Percentiles rank a stretch among this genome's conserved stretches.
These are phyloP conservation scores for Drosophila sucinea DNA, from an alignment of 1,140 invertebrate species.

Conservation along the genomic window DNA sequence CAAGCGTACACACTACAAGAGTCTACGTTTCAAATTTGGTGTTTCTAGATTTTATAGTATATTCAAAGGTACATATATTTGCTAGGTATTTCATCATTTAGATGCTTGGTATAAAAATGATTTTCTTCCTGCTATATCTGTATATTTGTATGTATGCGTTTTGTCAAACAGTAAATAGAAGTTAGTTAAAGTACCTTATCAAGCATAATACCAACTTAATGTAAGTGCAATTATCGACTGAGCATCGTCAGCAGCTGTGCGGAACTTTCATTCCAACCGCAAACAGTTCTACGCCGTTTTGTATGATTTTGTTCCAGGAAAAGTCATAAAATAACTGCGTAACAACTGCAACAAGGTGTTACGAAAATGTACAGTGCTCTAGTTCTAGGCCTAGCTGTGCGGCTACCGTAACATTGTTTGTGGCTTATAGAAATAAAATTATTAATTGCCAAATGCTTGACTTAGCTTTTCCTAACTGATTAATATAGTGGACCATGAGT, in stretches of 20 bases:
- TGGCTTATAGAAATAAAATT: conserved; percentile 80
- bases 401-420: conserved; percentile 67
- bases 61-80: no score
- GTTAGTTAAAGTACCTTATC: conserved; percentile 16
- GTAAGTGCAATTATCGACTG: conserved; percentile 65
- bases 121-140: no score
- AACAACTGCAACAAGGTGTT: conserved; percentile 82
- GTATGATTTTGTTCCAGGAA: conserved; percentile 80
- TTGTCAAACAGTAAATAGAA: background rate
- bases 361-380: conserved; percentile 69
- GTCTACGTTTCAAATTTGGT: no score
- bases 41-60: no score
- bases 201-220: conserved; percentile 38
- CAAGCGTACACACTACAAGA: no score
- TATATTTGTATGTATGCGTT: no score
- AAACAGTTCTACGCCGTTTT: conserved; percentile 68
- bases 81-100: no score
- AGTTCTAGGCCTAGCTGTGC: background rate
- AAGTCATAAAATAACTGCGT: conserved; percentile 81
- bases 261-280: conserved; percentile 49
- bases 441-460: conserved; percentile 80
- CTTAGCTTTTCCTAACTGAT: conserved; percentile 68
- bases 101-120: no score
- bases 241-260: conserved; percentile 42
- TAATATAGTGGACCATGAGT: conserved; percentile 37